Percentiles rank a stretch among this genome's conserved stretches.
Evolutionary conservation across 1,140 invertebrate species (phyloP).

Genomic region (Drosophila parabipectinata): DNA sequence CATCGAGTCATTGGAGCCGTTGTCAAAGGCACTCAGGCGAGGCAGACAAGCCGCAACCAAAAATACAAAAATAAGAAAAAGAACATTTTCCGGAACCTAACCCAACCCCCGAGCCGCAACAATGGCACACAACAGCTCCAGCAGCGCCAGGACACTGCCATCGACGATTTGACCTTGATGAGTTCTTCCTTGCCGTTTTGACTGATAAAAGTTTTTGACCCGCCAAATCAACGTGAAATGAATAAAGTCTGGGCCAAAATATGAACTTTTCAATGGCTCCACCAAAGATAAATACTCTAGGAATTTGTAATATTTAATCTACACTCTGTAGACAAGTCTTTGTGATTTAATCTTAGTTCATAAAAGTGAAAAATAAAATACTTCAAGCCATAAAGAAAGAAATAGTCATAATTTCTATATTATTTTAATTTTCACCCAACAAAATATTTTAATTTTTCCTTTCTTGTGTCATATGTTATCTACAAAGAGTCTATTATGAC

Average conservation of each 20-base stretch:
- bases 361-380: slow-evolving; percentile 1
- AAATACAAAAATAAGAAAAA: slow-evolving; percentile 7
- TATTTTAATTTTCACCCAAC: no score
- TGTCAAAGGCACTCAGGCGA: slow-evolving; percentile 52
- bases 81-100: slow-evolving; percentile 52
- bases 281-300: slow-evolving; percentile 28
- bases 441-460: background rate
- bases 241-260: slow-evolving; percentile 32
- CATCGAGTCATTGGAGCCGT: slow-evolving; percentile 50
- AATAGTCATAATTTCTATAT: no score
- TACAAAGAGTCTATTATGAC: background rate
- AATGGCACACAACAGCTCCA: slow-evolving; percentile 5
- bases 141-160: slow-evolving; percentile 28
- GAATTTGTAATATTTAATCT: background rate
- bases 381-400: background rate
- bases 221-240: slow-evolving; percentile 57
- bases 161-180: slow-evolving; percentile 73
- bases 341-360: background rate
- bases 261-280: background rate
- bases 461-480: background rate
- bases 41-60: slow-evolving; percentile 33
- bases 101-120: slow-evolving; percentile 40
- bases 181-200: slow-evolving; percentile 34
- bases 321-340: background rate
- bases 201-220: slow-evolving; percentile 48